Evolutionary conservation across 2,888 invertebrate species (phyloP).

Genomic region (Coenonympha glycerion): DNA sequence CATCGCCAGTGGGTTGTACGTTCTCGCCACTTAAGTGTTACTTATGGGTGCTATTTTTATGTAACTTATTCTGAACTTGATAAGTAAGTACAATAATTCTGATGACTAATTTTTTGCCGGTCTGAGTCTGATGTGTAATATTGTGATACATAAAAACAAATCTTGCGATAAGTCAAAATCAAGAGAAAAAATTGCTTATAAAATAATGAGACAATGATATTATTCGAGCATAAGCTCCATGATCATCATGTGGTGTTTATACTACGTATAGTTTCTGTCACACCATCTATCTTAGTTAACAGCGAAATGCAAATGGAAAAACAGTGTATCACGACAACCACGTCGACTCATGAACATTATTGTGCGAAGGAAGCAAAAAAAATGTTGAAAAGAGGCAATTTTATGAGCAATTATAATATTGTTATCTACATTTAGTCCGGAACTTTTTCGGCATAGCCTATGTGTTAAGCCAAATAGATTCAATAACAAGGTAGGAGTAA

Average conservation of each 20-base stretch:
- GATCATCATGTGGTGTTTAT: neutral
- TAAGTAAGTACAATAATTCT: too few relatives aligned
- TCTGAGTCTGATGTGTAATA: neutral
- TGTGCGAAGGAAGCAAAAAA: neutral
- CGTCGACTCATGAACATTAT: slow-evolving; percentile 1
- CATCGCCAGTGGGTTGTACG: too few relatives aligned
- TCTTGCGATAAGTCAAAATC: neutral
- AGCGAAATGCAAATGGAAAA: slow-evolving; percentile 21
- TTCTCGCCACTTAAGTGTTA: too few relatives aligned
- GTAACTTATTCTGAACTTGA: too few relatives aligned
- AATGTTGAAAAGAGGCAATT: neutral
- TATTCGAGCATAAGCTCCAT: too few relatives aligned
- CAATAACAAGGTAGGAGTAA: too few relatives aligned
- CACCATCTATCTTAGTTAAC: slow-evolving; percentile 15
- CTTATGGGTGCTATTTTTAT: too few relatives aligned
- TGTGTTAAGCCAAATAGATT: too few relatives aligned
- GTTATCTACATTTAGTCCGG: too few relatives aligned
- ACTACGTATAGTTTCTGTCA: neutral
- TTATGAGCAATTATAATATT: too few relatives aligned
- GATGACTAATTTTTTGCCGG: neutral
- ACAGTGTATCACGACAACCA: slow-evolving; percentile 13
- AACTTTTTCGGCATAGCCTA: too few relatives aligned
- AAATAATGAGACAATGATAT: too few relatives aligned
- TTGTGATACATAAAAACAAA: slow-evolving; percentile 1
- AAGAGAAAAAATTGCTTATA: neutral